Conservation (phyloP, 2,797 vertebrate species). For the Presbytis comata region DNA sequence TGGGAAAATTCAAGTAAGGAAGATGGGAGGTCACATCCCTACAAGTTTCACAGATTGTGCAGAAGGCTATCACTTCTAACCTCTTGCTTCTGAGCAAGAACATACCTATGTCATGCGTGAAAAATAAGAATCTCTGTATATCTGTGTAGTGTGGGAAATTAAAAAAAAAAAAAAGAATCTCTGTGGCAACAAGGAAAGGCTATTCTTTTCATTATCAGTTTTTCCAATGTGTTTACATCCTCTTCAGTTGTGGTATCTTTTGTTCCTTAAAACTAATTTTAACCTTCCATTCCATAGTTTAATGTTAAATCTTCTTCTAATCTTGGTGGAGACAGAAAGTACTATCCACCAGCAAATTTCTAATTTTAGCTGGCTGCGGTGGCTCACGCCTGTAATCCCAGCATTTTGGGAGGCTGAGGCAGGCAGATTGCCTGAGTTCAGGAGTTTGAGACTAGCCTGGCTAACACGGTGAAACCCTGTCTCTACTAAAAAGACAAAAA, state of each 20-base stretch:
- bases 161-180: not conserved
- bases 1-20: conserved; percentile 96
- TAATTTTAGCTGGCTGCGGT: not conserved
- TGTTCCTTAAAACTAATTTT: conserved; percentile 28
- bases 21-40: not conserved
- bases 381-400: not conserved
- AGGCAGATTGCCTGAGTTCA: not conserved
- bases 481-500: not conserved
- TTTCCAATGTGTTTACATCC: not conserved
- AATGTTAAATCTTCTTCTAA: conserved; percentile 18
- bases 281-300: not conserved
- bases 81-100: not conserved
- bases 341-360: not conserved
- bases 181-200: not conserved
- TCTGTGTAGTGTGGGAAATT: not conserved
- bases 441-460: not conserved
- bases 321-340: not conserved
- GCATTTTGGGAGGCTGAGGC: not conserved
- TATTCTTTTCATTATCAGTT: not conserved
- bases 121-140: not conserved
- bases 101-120: not conserved
- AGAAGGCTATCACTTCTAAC: not conserved
- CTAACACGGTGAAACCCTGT: not conserved
- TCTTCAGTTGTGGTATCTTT: not conserved
- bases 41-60: not conserved